These are phyloP conservation scores for Callionymus lyra DNA, from an alignment of 2,113 vertebrate genomes.

Conservation along the genomic window DNA sequence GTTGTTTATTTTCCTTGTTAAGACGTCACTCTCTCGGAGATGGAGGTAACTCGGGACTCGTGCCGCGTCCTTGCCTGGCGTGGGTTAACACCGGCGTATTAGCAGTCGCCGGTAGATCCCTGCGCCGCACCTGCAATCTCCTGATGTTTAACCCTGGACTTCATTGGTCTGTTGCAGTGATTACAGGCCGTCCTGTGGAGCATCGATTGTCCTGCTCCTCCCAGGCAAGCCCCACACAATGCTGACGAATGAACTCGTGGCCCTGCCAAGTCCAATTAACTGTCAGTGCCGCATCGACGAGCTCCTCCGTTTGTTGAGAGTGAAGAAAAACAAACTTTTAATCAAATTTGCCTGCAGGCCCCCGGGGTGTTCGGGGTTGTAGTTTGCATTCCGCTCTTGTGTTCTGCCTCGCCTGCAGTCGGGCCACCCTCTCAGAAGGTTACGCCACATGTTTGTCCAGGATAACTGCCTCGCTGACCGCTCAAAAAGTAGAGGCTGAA, in stretches of 20 bases:
- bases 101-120: slow-evolving; percentile 73
- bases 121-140: slow-evolving; percentile 77
- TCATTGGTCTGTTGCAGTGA: slow-evolving; percentile 86
- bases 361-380: slow-evolving; percentile 62
- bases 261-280: slow-evolving; percentile 93
- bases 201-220: slow-evolving; percentile 79
- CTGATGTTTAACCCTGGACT: slow-evolving; percentile 86
- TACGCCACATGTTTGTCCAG: slow-evolving; percentile 49
- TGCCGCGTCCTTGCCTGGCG: slow-evolving; percentile 70
- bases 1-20: neutral
- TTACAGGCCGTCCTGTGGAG: slow-evolving; percentile 83
- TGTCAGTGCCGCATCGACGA: slow-evolving; percentile 79
- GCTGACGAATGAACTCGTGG: slow-evolving; percentile 90
- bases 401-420: slow-evolving; percentile 47
- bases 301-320: slow-evolving; percentile 68
- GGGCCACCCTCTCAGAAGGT: slow-evolving; percentile 47
- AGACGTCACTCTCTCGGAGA: neutral
- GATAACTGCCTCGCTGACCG: slow-evolving; percentile 8
- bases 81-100: slow-evolving; percentile 51
- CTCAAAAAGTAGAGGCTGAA: too few species aligned
- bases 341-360: slow-evolving; percentile 70
- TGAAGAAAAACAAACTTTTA: slow-evolving; percentile 79
- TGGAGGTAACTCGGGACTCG: slow-evolving; percentile 11
- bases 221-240: slow-evolving; percentile 83
- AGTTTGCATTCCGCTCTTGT: slow-evolving; percentile 63